phyloP scores from a whole-genome alignment of 1,140 invertebrate species.

The Papilio helenus region DNA sequence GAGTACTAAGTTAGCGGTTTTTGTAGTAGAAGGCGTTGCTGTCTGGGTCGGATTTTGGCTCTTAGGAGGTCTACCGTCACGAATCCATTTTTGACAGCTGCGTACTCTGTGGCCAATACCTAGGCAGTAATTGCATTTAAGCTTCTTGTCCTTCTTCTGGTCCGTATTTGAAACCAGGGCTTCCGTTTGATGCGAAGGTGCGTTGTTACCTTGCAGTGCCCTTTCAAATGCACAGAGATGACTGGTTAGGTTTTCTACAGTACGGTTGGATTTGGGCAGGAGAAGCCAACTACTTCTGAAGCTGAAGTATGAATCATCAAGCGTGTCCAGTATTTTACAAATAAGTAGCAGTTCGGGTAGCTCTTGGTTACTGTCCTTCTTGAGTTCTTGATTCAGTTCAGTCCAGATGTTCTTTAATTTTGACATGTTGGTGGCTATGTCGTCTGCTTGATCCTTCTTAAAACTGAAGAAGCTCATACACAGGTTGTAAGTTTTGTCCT shows the following conservation, averaged over 20 bases:
- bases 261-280: not conserved
- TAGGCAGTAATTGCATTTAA: not conserved
- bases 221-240: not conserved
- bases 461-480: not conserved
- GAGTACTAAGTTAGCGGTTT: not conserved
- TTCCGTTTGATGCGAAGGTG: not conserved
- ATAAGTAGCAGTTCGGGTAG: not conserved
- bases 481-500: not conserved
- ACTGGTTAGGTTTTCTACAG: not conserved
- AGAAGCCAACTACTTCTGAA: not conserved
- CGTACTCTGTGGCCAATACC: not conserved
- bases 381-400: not conserved
- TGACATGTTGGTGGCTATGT: too few relatives aligned
- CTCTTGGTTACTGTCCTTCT: not conserved
- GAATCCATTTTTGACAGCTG: not conserved
- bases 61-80: not conserved
- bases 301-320: not conserved
- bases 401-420: too few relatives aligned
- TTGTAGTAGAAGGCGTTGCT: not conserved
- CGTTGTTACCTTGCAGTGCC: not conserved
- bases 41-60: not conserved
- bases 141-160: not conserved
- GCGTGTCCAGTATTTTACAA: not conserved
- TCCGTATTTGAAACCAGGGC: not conserved
- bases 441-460: not conserved